Evolutionary conservation across 1,140 invertebrate species (phyloP).

Genomic region (Panagrolaimus sp.): DNA sequence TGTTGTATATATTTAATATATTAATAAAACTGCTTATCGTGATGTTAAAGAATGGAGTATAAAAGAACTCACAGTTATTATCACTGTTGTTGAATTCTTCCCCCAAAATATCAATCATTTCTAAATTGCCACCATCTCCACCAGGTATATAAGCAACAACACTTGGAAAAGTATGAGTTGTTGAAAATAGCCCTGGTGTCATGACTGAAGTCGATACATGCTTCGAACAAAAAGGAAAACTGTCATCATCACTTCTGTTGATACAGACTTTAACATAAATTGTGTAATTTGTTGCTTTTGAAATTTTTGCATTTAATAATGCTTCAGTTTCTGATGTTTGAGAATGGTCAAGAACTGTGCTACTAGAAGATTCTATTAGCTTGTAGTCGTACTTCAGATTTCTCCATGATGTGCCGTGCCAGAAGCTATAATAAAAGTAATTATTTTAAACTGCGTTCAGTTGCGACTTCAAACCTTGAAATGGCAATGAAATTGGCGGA

Average conservation of each 20-base stretch:
- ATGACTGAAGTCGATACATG: not conserved
- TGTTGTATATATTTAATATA: no score
- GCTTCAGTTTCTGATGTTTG: not conserved
- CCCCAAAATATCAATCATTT: not conserved
- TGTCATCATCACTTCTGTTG: no score
- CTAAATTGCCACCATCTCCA: not conserved
- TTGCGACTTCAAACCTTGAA: conserved; percentile 35
- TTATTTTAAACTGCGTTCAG: not conserved
- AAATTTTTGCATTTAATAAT: conserved; percentile 12
- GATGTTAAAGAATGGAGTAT: no score
- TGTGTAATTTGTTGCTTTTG: not conserved
- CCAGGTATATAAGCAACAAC: not conserved
- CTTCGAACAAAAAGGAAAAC: not conserved
- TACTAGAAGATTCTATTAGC: not conserved
- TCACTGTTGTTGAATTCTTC: not conserved
- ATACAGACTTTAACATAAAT: not conserved
- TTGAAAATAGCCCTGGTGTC: not conserved
- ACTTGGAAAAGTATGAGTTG: not conserved
- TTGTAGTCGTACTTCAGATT: conserved; percentile 37
- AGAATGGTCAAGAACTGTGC: not conserved
- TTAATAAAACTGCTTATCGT: no score
- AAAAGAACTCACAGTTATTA: not conserved
- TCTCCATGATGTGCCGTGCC: conserved; percentile 34
- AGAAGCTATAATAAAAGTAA: conserved; percentile 32
- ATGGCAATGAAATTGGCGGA: conserved; percentile 37